A percentile compares a stretch with the other conserved stretches of the same genome.
Evolutionary conservation across 2,113 vertebrate genomes (phyloP).

Genomic region (Martes martes): DNA sequence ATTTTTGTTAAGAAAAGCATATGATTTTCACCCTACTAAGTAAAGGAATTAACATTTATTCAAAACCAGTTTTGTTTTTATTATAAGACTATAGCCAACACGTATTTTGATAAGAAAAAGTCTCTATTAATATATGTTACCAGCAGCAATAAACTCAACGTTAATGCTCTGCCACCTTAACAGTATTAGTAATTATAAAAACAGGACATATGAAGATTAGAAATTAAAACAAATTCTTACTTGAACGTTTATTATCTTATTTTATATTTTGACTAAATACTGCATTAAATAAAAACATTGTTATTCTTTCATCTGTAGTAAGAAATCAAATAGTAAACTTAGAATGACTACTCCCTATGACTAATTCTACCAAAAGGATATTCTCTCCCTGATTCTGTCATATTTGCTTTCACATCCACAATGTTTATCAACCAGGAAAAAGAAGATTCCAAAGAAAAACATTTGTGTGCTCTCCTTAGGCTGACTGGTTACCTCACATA

Average conservation of each 20-base stretch:
- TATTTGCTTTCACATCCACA: conserved; percentile 70
- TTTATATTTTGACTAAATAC: background rate
- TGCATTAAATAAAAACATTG: background rate
- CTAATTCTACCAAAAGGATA: conserved; percentile 69
- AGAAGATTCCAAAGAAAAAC: conserved; percentile 75
- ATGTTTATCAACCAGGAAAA: conserved; percentile 72
- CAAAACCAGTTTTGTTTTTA: background rate
- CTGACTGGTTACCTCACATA: conserved; percentile 68
- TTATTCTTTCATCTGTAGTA: conserved; percentile 20
- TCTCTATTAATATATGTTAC: background rate
- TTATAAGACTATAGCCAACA: background rate
- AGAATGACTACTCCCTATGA: conserved; percentile 70
- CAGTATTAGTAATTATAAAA: background rate
- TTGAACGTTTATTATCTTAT: background rate
- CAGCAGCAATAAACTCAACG: background rate
- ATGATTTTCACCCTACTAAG: background rate
- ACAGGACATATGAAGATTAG: background rate
- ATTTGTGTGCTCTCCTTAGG: conserved; percentile 69
- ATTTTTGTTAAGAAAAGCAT: background rate
- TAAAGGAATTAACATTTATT: background rate
- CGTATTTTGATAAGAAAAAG: background rate
- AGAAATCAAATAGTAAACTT: conserved; percentile 69
- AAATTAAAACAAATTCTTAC: background rate
- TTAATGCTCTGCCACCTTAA: background rate
- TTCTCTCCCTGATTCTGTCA: conserved; percentile 72